Conservation (phyloP, 2,113 vertebrate species). For the Hiodon tergisus region DNA sequence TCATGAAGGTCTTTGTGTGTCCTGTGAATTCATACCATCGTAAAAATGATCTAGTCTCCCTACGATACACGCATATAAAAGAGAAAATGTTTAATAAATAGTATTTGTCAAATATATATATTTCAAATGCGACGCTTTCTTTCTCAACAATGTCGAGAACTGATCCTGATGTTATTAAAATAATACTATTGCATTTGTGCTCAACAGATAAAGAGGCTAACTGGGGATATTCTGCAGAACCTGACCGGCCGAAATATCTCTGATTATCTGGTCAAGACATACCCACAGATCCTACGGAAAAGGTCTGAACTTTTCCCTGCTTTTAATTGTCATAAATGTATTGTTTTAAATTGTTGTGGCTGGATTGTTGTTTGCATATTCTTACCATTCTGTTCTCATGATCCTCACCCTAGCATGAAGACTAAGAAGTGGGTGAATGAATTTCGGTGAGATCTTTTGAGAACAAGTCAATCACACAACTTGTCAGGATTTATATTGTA, state of each 20-base stretch:
- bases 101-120: too few relatives aligned
- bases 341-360: not conserved
- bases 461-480: not conserved
- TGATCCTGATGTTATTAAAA: too few relatives aligned
- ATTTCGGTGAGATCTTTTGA: conserved; percentile 67
- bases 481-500: not conserved
- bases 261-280: conserved; percentile 95
- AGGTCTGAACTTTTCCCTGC: conserved; percentile 62
- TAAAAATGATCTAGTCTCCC: too few relatives aligned
- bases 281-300: conserved; percentile 85
- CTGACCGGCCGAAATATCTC: conserved; percentile 87
- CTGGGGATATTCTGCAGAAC: conserved; percentile 82
- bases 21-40: too few relatives aligned
- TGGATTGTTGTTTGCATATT: conserved; percentile 4
- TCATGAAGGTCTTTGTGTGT: too few relatives aligned
- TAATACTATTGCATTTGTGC: not conserved
- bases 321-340: not conserved
- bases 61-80: too few relatives aligned
- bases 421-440: conserved; percentile 88
- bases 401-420: conserved; percentile 62
- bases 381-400: not conserved
- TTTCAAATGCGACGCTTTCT: too few relatives aligned
- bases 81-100: too few relatives aligned
- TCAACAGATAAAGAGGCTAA: conserved; percentile 53
- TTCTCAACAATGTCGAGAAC: too few relatives aligned